Base-by-base conservation (phyloP, 2,797 vertebrate species). In the Rhinella marina region DNA sequence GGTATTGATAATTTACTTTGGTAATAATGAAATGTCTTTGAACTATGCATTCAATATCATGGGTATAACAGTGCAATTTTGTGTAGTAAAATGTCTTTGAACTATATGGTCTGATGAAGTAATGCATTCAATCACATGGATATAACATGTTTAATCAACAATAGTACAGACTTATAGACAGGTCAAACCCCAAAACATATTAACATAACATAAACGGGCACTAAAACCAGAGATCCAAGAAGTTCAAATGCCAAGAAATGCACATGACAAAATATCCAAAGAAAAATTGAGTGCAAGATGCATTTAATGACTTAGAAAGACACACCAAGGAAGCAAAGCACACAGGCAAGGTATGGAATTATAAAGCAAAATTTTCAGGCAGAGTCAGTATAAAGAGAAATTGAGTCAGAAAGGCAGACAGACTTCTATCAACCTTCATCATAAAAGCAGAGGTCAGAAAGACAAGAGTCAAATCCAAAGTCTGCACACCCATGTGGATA, bases 331-430 rank as follows among this genome's bases (percentile, higher is more conserved):
- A 77, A 77, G 75, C 75, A n/a, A 77, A 77, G 54, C 50, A 54
- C 13, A n/a, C 75, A 25, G 72, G 50, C 48, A 77, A 54, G 50
- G 50, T 77, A 52, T 77, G 54, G 48, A 54, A 77, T 77, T 77
- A 77, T 50, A 77, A 77, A 77, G 50, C 23, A 77, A 77, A 54
- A 77, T 54, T 16, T 77, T 54, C 75, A 77, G 41, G 50, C 72
- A 50, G 10, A 50, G 75, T 54, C 6, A 41, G 3, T 41, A 41
- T 41, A 77, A 54, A 23, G 48, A 6, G 23, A 4, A 77, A 52
- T 77, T 11, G 75, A 77, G n/a, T 77, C 75, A 52, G 73, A 10
- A 76, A 52, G 52, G 73, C 41, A 52, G 23, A 76, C 73, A 77
- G 50, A 77, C 50, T 77, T 77, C 75, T 77, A 77, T 77, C 48